A percentile compares a stretch with the other conserved stretches of the same genome.
Conservation (phyloP, 2,113 vertebrate species). For the Atractosteus spatula region DNA sequence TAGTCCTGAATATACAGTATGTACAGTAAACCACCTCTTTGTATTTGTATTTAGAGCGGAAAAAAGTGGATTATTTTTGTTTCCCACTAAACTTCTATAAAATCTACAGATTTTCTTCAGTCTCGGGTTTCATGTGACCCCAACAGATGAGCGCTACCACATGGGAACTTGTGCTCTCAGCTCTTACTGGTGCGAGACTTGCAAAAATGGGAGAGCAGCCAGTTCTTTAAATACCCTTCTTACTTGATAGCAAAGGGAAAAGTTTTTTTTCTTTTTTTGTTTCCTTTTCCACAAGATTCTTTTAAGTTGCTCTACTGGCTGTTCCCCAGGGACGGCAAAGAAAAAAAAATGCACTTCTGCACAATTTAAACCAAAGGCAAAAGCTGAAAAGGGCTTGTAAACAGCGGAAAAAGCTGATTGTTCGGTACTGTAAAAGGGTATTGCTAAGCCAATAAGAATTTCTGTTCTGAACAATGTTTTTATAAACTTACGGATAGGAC, state of each 20-base stretch:
- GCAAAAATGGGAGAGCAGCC: constrained; percentile 37
- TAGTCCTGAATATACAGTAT: constrained; percentile 29
- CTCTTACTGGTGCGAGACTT: constrained; percentile 32
- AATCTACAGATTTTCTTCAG: constrained; percentile 44
- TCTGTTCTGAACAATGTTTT: constrained; percentile 41
- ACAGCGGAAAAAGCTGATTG: constrained; percentile 43
- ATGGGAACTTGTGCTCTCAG: constrained; percentile 32
- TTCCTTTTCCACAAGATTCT: constrained; percentile 29
- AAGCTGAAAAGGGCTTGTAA: constrained; percentile 49
- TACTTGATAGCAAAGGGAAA: constrained; percentile 45
- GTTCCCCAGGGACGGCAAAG: constrained; percentile 41
- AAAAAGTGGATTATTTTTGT: constrained; percentile 49
- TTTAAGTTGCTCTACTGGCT: constrained; percentile 39
- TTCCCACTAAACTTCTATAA: constrained; percentile 43
- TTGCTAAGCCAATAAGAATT: constrained; percentile 25
- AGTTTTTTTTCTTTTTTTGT: constrained; percentile 39
- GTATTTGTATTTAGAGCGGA: constrained; percentile 53
- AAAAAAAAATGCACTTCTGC: constrained; percentile 42
- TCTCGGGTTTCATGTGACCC: constrained; percentile 30
- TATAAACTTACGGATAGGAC: constrained; percentile 37
- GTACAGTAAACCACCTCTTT: constrained; percentile 39
- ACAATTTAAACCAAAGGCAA: constrained; percentile 52
- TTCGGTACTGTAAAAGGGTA: constrained; percentile 43
- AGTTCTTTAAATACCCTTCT: constrained; percentile 31
- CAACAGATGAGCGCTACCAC: constrained; percentile 30